Conservation (phyloP, 2,113 vertebrate genomes). For the pig (Sus scrofa) region T2T-Sscrofa CM000830.6:71584501-71585000, state of each 20-base stretch:
- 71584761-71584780: background rate
- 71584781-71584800: background rate
- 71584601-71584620: background rate
- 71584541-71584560: background rate
- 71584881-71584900: background rate
- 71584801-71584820: background rate
- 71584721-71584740: background rate
- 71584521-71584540: background rate
- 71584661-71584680: background rate
- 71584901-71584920: background rate
- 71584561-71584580: background rate
- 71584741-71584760: background rate
- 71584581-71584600: background rate
- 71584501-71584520: background rate
- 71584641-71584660: slow-evolving; percentile 1
- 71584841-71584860: background rate
- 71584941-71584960: background rate
- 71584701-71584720: background rate
- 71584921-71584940: background rate
- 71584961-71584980: background rate
- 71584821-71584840: background rate
- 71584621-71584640: background rate
- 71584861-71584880: background rate
- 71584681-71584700: background rate
- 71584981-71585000: background rate